phyloP scores from a whole-genome alignment of 2,113 vertebrate species.

The Callorhinus ursinus region DNA sequence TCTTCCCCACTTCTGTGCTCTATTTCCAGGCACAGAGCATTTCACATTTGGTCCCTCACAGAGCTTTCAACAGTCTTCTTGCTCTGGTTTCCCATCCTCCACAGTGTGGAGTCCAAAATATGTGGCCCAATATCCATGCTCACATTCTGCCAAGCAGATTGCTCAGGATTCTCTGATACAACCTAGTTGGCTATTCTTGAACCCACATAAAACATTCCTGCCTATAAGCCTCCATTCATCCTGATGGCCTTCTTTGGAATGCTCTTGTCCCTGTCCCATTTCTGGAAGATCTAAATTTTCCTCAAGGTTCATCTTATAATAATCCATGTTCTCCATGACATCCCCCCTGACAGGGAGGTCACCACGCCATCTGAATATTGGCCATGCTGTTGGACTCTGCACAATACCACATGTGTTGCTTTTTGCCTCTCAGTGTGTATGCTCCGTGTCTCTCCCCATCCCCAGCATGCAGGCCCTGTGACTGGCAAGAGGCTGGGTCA shows the following conservation, averaged over 20 bases:
- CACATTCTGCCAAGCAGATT: neutral
- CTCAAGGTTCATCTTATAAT: neutral
- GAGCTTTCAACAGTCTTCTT: neutral
- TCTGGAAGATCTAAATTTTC: neutral
- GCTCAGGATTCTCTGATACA: neutral
- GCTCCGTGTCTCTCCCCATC: neutral
- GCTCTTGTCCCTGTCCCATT: neutral
- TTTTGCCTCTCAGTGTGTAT: neutral
- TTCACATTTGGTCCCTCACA: neutral
- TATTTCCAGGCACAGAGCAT: neutral
- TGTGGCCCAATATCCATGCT: neutral
- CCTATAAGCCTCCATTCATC: neutral
- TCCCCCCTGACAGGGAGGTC: neutral
- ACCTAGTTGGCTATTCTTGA: neutral
- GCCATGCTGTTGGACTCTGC: neutral
- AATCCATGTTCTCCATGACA: neutral
- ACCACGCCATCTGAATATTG: neutral
- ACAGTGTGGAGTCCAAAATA: neutral
- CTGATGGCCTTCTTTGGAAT: neutral
- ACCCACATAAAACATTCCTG: neutral
- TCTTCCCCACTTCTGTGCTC: neutral
- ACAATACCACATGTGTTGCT: neutral
- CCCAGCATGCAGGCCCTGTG: neutral
- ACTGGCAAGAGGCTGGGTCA: neutral
- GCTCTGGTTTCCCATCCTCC: neutral